phyloP scores from a whole-genome alignment of 2,797 vertebrate genomes.

The Amniataba percoides region DNA sequence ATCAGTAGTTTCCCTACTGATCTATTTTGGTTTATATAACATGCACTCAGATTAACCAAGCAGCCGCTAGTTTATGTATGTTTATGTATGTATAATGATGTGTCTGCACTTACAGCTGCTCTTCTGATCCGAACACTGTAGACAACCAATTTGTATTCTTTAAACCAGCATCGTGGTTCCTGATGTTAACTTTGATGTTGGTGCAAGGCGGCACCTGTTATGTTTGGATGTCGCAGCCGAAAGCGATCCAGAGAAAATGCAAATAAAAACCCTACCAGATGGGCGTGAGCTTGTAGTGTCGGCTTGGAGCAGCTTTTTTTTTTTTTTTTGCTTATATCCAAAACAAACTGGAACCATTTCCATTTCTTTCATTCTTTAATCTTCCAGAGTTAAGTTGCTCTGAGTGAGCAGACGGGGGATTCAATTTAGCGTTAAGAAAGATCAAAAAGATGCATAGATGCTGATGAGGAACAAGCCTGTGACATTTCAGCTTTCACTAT shows the following conservation, averaged over 20 bases:
- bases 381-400: constrained; percentile 3
- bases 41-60: not conserved
- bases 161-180: not conserved
- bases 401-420: not conserved
- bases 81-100: not conserved
- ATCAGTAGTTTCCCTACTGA: not conserved
- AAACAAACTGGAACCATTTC: constrained; percentile 24
- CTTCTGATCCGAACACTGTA: not conserved
- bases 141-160: not conserved
- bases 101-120: not conserved
- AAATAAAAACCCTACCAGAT: constrained; percentile 1
- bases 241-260: not conserved
- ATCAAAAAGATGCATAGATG: constrained; percentile 15
- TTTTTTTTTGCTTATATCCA: not conserved
- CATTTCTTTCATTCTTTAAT: constrained; percentile 21
- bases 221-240: not conserved
- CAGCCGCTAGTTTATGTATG: not conserved
- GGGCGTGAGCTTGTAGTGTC: not conserved
- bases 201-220: not conserved
- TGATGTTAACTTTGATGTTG: constrained; percentile 1
- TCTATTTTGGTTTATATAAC: not conserved
- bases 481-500: constrained; percentile 33
- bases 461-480: constrained; percentile 25
- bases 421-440: constrained; percentile 12
- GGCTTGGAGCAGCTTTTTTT: constrained; percentile 4